Percentiles rank a stretch among this genome's conserved stretches.
Evolutionary conservation across 1,140 invertebrate genomes (phyloP).

Genomic region (Fopius arisanus): DNA sequence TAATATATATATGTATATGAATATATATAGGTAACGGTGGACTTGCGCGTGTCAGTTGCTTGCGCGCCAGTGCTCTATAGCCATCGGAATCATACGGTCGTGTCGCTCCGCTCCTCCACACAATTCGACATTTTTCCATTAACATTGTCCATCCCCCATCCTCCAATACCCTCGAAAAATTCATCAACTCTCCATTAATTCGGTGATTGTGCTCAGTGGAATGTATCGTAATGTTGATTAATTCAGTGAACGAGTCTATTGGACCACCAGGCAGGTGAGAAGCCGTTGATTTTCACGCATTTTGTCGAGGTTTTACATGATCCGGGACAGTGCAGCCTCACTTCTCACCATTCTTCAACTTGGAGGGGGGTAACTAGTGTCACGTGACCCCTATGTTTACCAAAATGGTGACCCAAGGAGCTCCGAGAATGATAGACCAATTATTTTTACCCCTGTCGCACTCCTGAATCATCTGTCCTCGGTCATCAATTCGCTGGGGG

Average conservation of each 20-base stretch:
- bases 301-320: background rate
- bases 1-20: no score
- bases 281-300: background rate
- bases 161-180: background rate
- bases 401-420: conserved; percentile 56
- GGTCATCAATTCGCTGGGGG: background rate
- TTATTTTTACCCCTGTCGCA: background rate
- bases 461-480: background rate
- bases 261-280: background rate
- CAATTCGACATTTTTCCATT: background rate
- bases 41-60: no score
- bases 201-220: background rate
- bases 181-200: background rate
- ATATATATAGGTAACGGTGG: no score
- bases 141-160: background rate
- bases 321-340: background rate
- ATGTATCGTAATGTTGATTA: background rate
- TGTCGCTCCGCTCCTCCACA: background rate
- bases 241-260: background rate
- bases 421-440: conserved; percentile 43
- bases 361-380: conserved; percentile 40
- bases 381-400: conserved; percentile 62
- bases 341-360: background rate
- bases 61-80: no score
- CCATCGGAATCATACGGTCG: no score